Conservation (phyloP, 2,888 invertebrate species). For the Epinotia bilunana region DNA sequence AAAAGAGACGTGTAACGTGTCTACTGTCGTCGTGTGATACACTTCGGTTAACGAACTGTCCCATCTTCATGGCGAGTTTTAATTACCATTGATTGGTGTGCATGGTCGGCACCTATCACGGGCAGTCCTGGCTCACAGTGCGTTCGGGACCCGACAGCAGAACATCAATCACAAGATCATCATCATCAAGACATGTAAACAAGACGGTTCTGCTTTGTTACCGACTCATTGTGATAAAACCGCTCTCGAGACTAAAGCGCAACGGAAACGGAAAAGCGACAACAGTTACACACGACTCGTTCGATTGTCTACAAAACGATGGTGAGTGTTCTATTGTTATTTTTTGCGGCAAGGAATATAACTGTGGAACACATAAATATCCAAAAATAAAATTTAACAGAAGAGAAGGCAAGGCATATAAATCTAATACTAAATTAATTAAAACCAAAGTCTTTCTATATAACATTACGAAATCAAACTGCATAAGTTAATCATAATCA, state of each 20-base stretch:
- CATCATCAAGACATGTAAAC: slow-evolving; percentile 39
- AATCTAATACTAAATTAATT: too few relatives aligned
- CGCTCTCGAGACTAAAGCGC: neutral
- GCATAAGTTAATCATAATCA: too few relatives aligned
- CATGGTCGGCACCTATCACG: slow-evolving; percentile 58
- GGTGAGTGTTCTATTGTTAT: slow-evolving; percentile 28
- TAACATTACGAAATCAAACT: too few relatives aligned
- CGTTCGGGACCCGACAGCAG: slow-evolving; percentile 50
- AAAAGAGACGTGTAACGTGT: slow-evolving; percentile 6
- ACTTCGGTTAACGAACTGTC: slow-evolving; percentile 49
- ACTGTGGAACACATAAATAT: neutral
- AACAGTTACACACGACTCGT: neutral
- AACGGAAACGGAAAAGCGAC: slow-evolving; percentile 16
- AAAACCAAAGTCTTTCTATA: too few relatives aligned
- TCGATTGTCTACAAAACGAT: slow-evolving; percentile 1
- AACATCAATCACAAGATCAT: slow-evolving; percentile 53
- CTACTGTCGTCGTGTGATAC: slow-evolving; percentile 30
- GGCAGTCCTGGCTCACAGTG: slow-evolving; percentile 58
- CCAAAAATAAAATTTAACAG: too few relatives aligned
- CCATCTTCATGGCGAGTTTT: slow-evolving; percentile 54
- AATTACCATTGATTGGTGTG: slow-evolving; percentile 64
- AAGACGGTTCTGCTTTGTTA: slow-evolving; percentile 13
- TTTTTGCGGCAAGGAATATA: neutral
- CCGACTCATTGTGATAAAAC: slow-evolving; percentile 20
- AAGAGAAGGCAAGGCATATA: too few relatives aligned